A percentile compares a stretch with the other conserved stretches of the same genome.
phyloP scores from a whole-genome alignment of 1,140 invertebrate species.

The Drosophila baimaii region DNA sequence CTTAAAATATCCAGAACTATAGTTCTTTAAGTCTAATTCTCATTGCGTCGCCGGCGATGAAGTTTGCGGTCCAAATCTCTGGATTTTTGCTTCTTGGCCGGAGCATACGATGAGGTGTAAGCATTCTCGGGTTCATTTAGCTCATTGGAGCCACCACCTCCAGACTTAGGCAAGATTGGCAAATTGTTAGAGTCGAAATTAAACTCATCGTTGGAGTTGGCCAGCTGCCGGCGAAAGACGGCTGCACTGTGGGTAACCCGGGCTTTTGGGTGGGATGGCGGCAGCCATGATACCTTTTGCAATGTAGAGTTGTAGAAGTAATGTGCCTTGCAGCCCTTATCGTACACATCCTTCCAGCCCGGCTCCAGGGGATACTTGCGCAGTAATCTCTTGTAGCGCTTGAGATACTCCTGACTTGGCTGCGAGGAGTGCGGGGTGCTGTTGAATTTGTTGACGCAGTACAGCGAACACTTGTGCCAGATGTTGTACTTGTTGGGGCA shows the following conservation, averaged over 20 bases:
- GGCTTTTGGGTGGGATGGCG: conserved; percentile 95
- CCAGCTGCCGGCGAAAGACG: conserved; percentile 89
- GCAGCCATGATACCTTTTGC: conserved; percentile 93
- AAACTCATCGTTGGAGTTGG: conserved; percentile 66
- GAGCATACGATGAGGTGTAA: conserved; percentile 5
- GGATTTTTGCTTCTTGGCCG: conserved; percentile 57
- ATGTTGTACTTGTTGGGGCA: conserved; percentile 99
- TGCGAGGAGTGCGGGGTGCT: conserved; percentile 87
- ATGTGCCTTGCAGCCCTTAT: conserved; percentile 89
- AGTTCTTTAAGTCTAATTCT: conserved; percentile 10
- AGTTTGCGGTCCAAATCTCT: conserved; percentile 63
- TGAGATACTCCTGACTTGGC: conserved; percentile 90
- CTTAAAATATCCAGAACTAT: not conserved
- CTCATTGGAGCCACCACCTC: conserved; percentile 15
- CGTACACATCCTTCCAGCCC: conserved; percentile 97
- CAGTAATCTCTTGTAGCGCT: conserved; percentile 90
- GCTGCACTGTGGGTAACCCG: conserved; percentile 92
- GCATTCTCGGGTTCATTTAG: conserved; percentile 33
- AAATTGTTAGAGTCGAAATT: conserved; percentile 52
- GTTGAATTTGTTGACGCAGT: conserved; percentile 95
- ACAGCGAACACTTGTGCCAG: conserved; percentile 95
- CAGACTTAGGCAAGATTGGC: conserved; percentile 11
- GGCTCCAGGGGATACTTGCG: conserved; percentile 95
- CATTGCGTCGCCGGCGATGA: conserved; percentile 52
- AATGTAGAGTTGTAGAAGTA: conserved; percentile 67